phyloP scores from a whole-genome alignment of 2,888 invertebrate genomes.

The Athripsodes cinereus region DNA sequence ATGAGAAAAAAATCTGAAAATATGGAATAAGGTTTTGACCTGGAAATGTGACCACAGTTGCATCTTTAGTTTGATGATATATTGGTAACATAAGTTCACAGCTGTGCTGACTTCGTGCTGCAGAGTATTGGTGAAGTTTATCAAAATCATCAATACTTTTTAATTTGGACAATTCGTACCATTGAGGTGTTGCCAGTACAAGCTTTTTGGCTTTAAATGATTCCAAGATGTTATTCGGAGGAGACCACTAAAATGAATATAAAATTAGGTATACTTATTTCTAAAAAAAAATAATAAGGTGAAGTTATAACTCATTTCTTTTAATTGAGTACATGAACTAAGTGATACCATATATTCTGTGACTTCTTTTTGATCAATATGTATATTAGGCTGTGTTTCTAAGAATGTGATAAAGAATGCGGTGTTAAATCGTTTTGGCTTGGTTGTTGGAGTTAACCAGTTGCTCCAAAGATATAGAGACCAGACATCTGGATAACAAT shows the following conservation, averaged over 20 bases:
- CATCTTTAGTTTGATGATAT: conserved; percentile 51
- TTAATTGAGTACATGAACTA: no score
- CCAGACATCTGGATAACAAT: conserved; percentile 76
- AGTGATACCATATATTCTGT: conserved; percentile 45
- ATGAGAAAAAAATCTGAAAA: not conserved
- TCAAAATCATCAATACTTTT: conserved; percentile 51
- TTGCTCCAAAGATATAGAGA: conserved; percentile 74
- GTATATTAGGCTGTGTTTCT: conserved; percentile 44
- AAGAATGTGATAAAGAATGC: conserved; percentile 65
- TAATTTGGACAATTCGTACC: conserved; percentile 65
- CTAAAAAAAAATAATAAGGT: no score
- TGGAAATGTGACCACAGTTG: conserved; percentile 51
- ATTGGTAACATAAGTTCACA: conserved; percentile 52
- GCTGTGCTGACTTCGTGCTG: conserved; percentile 49
- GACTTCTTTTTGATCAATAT: conserved; percentile 47
- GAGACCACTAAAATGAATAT: conserved; percentile 56
- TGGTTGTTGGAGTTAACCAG: conserved; percentile 66
- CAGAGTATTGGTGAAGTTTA: conserved; percentile 53
- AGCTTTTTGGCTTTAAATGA: conserved; percentile 39
- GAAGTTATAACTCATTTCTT: not conserved
- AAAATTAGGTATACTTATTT: no score
- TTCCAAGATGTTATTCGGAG: conserved; percentile 48
- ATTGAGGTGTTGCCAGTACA: conserved; percentile 66
- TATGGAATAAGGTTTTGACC: conserved; percentile 40
- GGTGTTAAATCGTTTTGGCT: conserved; percentile 57